Conservation (phyloP, 2,888 invertebrate genomes). For the Stenurella melanura region DNA sequence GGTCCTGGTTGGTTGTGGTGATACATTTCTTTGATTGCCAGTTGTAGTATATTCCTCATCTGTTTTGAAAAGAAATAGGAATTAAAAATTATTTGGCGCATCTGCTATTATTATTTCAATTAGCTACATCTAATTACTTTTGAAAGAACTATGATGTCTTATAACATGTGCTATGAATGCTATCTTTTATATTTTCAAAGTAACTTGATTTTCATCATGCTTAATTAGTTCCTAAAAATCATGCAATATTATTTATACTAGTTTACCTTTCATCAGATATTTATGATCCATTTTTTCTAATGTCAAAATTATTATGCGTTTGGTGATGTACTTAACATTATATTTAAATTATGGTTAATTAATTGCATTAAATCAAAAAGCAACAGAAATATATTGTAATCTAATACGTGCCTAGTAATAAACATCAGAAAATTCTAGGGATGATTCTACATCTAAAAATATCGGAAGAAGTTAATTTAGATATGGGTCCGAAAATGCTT, state of each 20-base stretch:
- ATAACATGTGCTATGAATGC: background rate
- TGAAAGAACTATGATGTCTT: background rate
- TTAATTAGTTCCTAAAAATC: background rate
- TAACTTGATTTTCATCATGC: background rate
- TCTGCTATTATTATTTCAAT: background rate
- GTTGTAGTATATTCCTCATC: conserved; percentile 65
- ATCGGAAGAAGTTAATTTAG: too few species aligned
- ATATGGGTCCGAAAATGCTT: too few species aligned
- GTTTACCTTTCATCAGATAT: background rate
- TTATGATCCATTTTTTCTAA: background rate
- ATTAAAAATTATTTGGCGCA: too few species aligned
- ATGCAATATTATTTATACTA: background rate
- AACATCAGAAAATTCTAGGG: too few species aligned
- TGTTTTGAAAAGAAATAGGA: conserved; percentile 41
- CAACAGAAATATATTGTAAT: background rate
- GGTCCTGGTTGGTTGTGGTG: conserved; percentile 56
- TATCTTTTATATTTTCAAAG: too few species aligned
- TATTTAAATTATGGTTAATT: conserved; percentile 9
- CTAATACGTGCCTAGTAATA: too few species aligned
- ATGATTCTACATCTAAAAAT: too few species aligned
- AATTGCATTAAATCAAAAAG: background rate
- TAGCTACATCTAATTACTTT: background rate
- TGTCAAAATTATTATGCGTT: background rate
- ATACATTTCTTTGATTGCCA: conserved; percentile 65
- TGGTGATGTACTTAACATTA: background rate